Evolutionary conservation across 2,888 invertebrate species (phyloP), one percentile per base, ranked within the genome.

Genomic region (Eristalinus sepulchralis): DNA sequence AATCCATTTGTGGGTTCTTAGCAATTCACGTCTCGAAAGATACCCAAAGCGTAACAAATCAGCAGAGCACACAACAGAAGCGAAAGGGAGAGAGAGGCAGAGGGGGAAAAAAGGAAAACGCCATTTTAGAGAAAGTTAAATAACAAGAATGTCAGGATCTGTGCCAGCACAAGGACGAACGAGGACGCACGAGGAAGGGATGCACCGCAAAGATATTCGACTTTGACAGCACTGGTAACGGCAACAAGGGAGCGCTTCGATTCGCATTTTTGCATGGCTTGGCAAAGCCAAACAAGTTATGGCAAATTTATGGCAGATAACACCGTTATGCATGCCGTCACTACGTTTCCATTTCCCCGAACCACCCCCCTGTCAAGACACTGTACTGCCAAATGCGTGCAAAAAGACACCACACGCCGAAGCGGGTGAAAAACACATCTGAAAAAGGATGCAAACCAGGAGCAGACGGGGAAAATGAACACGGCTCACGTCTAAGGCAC

Each of bases 231-330:
- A 27, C 13, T 31, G 31, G 17, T 13, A 31, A 60, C 10, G 62
- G 20, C 57, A 57, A 57, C 57, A 57, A 24, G 57, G 17, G 24
- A 57, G 17, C 77, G 72, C 62, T 60, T 20, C 66, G 55, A 62
- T 78, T 71, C 55, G 60, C 55, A 75, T 76, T 71, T 80, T 84
- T 76, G 76, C 84, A 76, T 80, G 80, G 71, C 71, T 80, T 81
- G 81, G 67, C 76, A 76, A 80, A 84, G 84, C 63, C 72, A 73
- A 85, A 85, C 72, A 73, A 82, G 68, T 82, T 85, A 72, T 85
- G 82, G 64, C 71, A 84, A 80, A 84, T 84, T 83, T 83, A 83
- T 83, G 79, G 34, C 67, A 72, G 80, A 80, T 84, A 84, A 72
- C 81, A 81, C 60, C 24, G 76, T 80, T 84, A 84, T 79, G 62